Conservation (phyloP, 2,797 vertebrate species). For the Molossus alvarezi region DNA sequence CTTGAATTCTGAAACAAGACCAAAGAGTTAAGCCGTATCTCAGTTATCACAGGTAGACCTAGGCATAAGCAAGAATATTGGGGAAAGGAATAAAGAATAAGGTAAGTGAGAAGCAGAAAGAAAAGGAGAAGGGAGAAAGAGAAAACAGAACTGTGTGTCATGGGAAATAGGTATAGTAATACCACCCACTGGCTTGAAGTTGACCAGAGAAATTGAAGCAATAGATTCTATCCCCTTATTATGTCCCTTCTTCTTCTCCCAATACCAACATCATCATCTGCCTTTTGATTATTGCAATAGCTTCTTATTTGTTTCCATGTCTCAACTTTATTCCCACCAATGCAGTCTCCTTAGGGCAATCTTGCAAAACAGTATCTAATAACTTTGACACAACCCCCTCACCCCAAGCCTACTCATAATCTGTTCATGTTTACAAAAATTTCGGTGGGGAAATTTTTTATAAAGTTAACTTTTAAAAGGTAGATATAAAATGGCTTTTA, state of each 20-base stretch:
- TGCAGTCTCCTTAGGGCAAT: background rate
- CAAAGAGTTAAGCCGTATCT: background rate
- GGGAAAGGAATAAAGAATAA: background rate
- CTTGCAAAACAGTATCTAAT: constrained; percentile 2
- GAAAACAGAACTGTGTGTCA: background rate
- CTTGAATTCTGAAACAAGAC: constrained; percentile 16
- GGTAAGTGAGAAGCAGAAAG: background rate
- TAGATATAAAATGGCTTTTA: constrained; percentile 43
- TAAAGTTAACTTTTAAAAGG: constrained; percentile 33
- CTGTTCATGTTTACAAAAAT: constrained; percentile 3
- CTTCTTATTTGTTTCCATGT: background rate
- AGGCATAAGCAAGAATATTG: background rate
- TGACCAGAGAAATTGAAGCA: background rate
- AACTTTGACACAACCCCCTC: background rate
- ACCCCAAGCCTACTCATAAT: background rate
- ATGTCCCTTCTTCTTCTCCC: background rate
- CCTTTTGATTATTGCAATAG: background rate
- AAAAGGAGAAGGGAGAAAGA: background rate
- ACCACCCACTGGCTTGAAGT: background rate
- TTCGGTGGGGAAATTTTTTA: background rate
- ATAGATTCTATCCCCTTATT: background rate
- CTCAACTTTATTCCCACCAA: background rate
- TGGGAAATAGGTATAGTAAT: background rate
- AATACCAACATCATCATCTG: background rate
- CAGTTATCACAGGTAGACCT: background rate